These are phyloP conservation scores for Clupea harengus DNA, from an alignment of 2,113 vertebrate species.

Conservation along the genomic window DNA sequence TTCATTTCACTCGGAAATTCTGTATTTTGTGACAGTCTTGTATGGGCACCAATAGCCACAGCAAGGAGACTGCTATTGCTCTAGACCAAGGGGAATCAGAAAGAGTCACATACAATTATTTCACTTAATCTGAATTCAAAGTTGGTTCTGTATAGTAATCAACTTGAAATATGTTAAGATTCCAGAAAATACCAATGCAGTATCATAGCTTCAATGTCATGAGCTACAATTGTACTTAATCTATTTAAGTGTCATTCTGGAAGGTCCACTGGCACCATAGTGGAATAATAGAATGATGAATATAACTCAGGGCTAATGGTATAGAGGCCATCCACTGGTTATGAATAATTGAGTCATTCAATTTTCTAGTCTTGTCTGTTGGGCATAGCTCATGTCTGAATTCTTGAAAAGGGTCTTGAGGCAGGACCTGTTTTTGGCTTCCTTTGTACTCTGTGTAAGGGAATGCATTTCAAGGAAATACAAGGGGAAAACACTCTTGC, in stretches of 20 bases:
- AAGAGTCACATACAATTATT: background rate
- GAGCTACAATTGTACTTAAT: background rate
- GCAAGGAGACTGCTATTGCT: background rate
- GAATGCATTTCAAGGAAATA: background rate
- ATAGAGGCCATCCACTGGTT: conserved; percentile 1
- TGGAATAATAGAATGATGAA: background rate
- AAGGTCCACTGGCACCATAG: conserved; percentile 9
- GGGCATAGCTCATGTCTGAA: background rate
- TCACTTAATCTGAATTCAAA: background rate
- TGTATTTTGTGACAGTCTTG: background rate
- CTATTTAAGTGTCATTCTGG: background rate
- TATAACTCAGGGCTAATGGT: background rate
- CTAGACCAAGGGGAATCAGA: background rate
- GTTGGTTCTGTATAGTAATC: background rate
- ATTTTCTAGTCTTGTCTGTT: conserved; percentile 10
- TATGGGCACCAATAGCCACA: background rate
- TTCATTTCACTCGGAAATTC: background rate
- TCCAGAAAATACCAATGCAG: background rate
- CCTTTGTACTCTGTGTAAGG: background rate
- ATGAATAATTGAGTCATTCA: conserved; percentile 18
- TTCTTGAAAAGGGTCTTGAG: background rate
- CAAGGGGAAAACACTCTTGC: background rate
- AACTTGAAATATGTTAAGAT: background rate
- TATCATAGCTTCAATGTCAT: background rate
- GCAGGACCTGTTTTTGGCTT: background rate